phyloP scores from a whole-genome alignment of 2,113 vertebrate species.

The Clarias macrocephalus region DNA sequence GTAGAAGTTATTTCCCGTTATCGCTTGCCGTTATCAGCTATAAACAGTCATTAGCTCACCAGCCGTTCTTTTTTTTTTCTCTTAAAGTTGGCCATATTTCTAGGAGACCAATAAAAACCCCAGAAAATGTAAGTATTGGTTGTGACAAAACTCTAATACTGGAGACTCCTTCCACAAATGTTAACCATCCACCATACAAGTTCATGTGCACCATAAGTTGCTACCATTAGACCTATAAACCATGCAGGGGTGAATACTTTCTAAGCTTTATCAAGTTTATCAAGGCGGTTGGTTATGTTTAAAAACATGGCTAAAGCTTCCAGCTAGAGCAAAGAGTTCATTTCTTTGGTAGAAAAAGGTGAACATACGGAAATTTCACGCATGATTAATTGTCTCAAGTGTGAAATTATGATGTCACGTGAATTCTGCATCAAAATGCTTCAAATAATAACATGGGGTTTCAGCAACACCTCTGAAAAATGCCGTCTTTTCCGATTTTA shows the following conservation, averaged over 20 bases:
- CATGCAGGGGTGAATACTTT: neutral
- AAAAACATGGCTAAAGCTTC: neutral
- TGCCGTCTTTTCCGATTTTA: neutral
- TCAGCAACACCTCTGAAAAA: neutral
- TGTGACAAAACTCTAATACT: neutral
- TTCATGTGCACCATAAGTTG: too few species aligned
- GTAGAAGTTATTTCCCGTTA: neutral
- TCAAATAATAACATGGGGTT: neutral
- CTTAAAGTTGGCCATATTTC: neutral
- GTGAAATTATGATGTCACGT: constrained; percentile 11
- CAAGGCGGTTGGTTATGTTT: neutral
- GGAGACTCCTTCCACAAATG: neutral
- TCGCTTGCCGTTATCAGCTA: neutral
- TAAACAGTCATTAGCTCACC: neutral
- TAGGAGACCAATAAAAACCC: neutral
- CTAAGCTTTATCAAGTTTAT: neutral
- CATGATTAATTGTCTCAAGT: neutral
- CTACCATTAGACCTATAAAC: too few species aligned
- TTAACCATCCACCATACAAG: neutral
- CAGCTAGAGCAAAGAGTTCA: neutral
- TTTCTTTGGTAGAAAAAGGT: constrained; percentile 1
- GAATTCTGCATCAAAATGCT: neutral
- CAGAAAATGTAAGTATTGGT: neutral
- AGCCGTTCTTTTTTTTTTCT: neutral
- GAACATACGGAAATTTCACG: neutral